Base-by-base conservation (phyloP, 2,888 invertebrate genomes). In the Hypsopygia costalis region DNA sequence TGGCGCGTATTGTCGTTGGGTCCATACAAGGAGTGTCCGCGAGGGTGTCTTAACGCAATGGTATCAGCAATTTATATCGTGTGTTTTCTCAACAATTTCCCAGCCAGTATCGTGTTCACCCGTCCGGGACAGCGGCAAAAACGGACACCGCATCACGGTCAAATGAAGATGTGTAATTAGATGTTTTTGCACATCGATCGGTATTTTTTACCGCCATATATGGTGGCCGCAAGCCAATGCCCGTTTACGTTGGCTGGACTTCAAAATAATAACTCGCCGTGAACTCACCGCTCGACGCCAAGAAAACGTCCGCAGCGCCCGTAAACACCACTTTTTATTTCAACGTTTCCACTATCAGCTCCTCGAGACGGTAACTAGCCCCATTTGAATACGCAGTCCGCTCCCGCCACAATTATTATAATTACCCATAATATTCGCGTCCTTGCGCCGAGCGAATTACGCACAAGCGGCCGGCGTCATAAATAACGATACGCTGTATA, bases 91-190 rank as follows among this genome's bases (percentile, higher is more conserved):
- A 64, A 59, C 62, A 55, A 64, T 75, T 80, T 82, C 81, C 78
- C 86, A 80, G 77, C 68, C 51, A 48, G 49, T 52, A 10, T 43
- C 56, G 52, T 54, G 55, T 47, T 54, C 70, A 65, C 47, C 70
- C 62, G 62, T 51, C 70, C 72, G 81, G 72, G 74, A 80, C 78
- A 51, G 49, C 8, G 3, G 58, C 55, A 69, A 72, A 82, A 85
- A 86, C 81, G 78, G 64, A 46, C 63, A 55, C 52, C 62, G 65
- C 72, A 80, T 74, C 83, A 87, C 85, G 87, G 78, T 85, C 81
- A 85, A 87, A 87, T 87, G 87, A 82, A 87, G 83, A 82, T 76
- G 57, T 80, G 82, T 81, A 81, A 86, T 87, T 86, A 80, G 71
- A 67, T 62, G 64, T 81, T 81, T 82, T 86, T 82, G 52, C 64